Percentiles rank a stretch among this genome's conserved stretches.
Conservation (phyloP, 1,140 invertebrate species). For the Zaprionus ornatus region DNA sequence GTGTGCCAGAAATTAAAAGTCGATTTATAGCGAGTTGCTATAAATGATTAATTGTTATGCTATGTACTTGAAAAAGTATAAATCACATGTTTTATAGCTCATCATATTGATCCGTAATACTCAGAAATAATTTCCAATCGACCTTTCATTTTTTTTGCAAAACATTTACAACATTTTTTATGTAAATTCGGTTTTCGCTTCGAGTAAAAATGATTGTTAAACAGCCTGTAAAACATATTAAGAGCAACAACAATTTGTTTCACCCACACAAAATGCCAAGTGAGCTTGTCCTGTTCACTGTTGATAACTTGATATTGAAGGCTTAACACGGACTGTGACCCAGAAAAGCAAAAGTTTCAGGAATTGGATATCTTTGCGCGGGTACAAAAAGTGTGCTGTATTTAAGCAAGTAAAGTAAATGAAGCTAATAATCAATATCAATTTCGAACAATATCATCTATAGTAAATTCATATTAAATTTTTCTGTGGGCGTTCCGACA, state of each 20-base stretch:
- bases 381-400: not conserved
- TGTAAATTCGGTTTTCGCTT: not conserved
- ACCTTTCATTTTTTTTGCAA: not conserved
- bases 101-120: not conserved
- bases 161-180: not conserved
- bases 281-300: not conserved
- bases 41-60: not conserved
- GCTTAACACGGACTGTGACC: not conserved
- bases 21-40: not conserved
- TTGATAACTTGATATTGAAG: not conserved
- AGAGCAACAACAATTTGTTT: constrained; percentile 60
- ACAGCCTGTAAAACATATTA: constrained; percentile 61
- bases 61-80: not conserved
- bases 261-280: constrained; percentile 32
- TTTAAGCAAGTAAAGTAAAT: not conserved
- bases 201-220: constrained; percentile 40
- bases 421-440: not conserved
- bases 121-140: not conserved
- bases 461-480: not conserved
- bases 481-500: constrained; percentile 8
- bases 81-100: not conserved
- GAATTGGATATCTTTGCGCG: not conserved
- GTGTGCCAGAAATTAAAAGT: not conserved
- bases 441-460: not conserved
- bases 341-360: not conserved